Conservation (phyloP, 2,113 vertebrate genomes). For the Pongo abelii region DNA sequence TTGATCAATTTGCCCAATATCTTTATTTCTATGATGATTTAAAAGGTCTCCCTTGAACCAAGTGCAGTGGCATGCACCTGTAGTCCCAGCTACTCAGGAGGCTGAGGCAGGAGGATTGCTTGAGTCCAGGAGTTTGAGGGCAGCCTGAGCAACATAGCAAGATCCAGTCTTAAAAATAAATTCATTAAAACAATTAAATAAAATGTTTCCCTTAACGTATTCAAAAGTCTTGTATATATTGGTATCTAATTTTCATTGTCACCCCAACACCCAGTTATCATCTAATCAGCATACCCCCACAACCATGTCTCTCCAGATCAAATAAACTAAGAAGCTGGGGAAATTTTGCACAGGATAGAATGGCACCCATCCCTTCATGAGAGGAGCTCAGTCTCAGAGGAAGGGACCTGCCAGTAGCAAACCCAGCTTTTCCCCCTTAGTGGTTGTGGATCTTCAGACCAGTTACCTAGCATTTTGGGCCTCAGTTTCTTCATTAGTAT, state of each 20-base stretch:
- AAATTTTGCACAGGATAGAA: not conserved
- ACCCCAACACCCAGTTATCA: not conserved
- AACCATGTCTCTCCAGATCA: not conserved
- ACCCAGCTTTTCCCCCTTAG: not conserved
- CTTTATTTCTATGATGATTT: not conserved
- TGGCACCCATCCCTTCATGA: not conserved
- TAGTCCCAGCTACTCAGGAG: not conserved
- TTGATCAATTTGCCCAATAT: not conserved
- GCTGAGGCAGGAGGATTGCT: not conserved
- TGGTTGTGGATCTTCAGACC: not conserved
- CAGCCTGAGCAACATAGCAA: not conserved
- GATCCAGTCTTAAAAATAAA: not conserved
- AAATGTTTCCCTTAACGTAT: not conserved
- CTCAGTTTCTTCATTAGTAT: not conserved
- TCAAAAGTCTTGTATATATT: not conserved
- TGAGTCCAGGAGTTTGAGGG: not conserved
- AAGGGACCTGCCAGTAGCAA: not conserved
- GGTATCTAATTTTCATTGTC: not conserved
- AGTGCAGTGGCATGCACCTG: not conserved
- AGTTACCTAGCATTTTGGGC: not conserved
- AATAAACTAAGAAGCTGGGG: not conserved
- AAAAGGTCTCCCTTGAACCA: not conserved
- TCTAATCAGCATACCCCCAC: rapidly evolving
- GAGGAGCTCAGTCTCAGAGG: not conserved
- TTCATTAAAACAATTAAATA: not conserved